phyloP scores from a whole-genome alignment of 2,888 invertebrate species.

The Bombylius major region DNA sequence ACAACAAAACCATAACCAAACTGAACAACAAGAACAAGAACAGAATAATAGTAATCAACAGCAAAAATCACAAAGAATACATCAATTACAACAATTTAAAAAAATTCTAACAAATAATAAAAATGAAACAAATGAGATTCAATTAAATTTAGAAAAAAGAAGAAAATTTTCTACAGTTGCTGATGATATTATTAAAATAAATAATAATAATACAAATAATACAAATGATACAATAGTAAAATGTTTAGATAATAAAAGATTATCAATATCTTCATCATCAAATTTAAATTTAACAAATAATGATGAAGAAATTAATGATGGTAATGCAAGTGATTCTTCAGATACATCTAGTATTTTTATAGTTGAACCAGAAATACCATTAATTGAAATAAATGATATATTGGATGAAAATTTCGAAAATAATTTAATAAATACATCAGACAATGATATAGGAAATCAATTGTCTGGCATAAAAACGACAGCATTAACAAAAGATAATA shows the following conservation, averaged over 20 bases:
- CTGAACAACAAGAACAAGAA: conserved; percentile 9
- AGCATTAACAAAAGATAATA: too few species aligned
- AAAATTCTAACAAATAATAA: background rate
- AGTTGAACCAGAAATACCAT: background rate
- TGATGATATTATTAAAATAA: background rate
- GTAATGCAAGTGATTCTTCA: background rate
- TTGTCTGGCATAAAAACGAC: too few species aligned
- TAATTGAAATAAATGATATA: background rate
- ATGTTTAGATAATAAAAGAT: too few species aligned
- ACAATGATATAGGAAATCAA: background rate
- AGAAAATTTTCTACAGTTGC: background rate
- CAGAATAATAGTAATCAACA: background rate
- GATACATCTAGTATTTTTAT: background rate
- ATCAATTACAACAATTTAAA: too few species aligned
- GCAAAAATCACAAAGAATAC: too few species aligned
- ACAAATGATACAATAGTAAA: too few species aligned
- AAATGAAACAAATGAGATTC: background rate
- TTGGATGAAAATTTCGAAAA: too few species aligned
- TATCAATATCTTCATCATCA: too few species aligned
- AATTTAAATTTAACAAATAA: too few species aligned
- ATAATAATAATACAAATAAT: too few species aligned
- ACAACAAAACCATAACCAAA: conserved; percentile 10
- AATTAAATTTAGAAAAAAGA: background rate
- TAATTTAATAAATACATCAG: too few species aligned
- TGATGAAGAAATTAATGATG: background rate